phyloP scores from a whole-genome alignment of 2,113 vertebrate genomes.

The Fregata magnificens region DNA sequence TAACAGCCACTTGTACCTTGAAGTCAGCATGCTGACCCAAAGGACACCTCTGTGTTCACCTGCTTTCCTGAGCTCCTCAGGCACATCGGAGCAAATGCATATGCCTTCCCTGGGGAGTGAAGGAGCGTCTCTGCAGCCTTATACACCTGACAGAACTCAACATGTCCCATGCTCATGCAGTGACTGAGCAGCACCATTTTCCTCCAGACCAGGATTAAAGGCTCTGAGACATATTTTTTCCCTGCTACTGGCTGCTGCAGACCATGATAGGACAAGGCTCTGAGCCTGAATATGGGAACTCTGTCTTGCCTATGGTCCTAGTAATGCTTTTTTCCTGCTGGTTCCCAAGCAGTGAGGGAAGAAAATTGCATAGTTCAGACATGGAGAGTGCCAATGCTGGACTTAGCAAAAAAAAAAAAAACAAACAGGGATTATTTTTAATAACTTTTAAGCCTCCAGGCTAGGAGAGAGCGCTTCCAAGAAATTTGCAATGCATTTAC shows the following conservation, averaged over 20 bases:
- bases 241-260: background rate
- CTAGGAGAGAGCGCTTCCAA: background rate
- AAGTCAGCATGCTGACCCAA: background rate
- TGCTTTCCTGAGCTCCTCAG: background rate
- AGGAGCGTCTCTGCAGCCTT: background rate
- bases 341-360: background rate
- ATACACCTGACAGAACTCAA: background rate
- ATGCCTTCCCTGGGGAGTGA: background rate
- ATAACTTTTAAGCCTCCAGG: background rate
- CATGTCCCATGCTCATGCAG: background rate
- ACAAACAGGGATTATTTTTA: background rate
- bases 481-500: background rate
- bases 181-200: background rate
- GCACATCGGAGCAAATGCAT: rapidly evolving
- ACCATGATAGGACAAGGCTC: background rate
- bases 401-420: background rate
- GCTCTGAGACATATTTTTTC: background rate
- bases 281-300: background rate
- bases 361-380: background rate
- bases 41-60: background rate
- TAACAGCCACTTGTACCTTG: background rate
- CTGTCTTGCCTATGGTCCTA: background rate
- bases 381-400: background rate
- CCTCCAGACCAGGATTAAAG: background rate
- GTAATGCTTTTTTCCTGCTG: background rate